Conservation (phyloP, 2,888 invertebrate genomes). For the Caenorhabditis becei region DNA sequence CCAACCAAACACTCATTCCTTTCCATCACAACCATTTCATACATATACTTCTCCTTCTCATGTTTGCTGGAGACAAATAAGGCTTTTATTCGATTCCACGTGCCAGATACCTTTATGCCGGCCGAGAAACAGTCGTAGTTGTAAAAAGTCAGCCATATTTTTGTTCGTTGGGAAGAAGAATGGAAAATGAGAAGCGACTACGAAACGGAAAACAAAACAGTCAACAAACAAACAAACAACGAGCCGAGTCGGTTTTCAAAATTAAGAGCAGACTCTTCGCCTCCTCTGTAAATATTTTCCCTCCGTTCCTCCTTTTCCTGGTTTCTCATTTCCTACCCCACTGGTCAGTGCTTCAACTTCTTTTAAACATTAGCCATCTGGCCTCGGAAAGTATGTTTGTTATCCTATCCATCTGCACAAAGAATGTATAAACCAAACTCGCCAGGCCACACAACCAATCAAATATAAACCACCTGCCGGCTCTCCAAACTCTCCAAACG, state of each 20-base stretch:
- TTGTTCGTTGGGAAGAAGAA: no score
- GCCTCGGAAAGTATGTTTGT: conserved; percentile 7
- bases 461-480: conserved; percentile 23
- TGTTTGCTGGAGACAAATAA: no score
- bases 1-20: neutral
- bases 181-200: neutral
- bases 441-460: neutral
- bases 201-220: conserved; percentile 6
- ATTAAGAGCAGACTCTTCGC: conserved; percentile 4
- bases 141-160: no score
- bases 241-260: conserved; percentile 27
- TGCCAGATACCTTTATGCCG: no score
- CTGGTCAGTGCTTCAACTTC: neutral
- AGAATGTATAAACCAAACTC: conserved; percentile 4
- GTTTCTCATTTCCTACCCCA: neutral
- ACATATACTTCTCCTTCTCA: neutral
- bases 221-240: conserved; percentile 37
- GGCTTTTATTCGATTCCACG: no score
- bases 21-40: neutral
- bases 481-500: neutral
- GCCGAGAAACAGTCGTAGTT: no score
- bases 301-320: neutral
- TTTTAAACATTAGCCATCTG: conserved; percentile 15
- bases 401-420: conserved; percentile 18
- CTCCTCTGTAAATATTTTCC: conserved; percentile 18